Base-by-base conservation (phyloP, 2,797 vertebrate genomes). In the Hylomyscus alleni region DNA sequence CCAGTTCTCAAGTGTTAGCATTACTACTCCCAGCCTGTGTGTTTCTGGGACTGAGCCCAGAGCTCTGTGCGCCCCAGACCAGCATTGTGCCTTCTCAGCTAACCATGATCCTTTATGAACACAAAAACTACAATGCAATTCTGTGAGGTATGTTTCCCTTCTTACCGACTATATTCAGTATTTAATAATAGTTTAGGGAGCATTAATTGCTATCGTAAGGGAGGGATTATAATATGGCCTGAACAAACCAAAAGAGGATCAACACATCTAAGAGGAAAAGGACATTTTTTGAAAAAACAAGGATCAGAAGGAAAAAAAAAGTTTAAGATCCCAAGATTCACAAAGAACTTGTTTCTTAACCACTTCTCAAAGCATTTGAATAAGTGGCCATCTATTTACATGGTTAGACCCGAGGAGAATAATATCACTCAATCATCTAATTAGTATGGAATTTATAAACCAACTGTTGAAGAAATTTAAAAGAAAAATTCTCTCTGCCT, bases 401-500 rank as follows among this genome's bases (percentile, higher is more conserved):
- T 4, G 26, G 26, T 40, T 6, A 93, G 14, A 89, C 3, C 19
- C 31, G 69, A 0, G 56, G 26, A 95, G 34, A 96, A 78, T 54
- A 40, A 62, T 62, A 56, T 69, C 84, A 91, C 31, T 73, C 82
- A 87, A 56, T 24, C 58, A 84, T 72, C n/a, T 86, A 89, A 78
- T 40, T 76, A 73, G 56, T 44, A 65, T 77, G 54, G n/a, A 95
- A 84, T 58, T 91, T 83, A 94, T 13, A 94, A 94, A 91, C 0
- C 73, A 95, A 89, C 0, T 87, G 34, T 54, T 40, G 67, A 29
- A 78, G 67, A 24, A 81, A 94, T 62, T 92, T 72, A 50, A 85
- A 65, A 85, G 34, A 85, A 67, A 67, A 67, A 62, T 60, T 17
- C 60, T 47, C 67, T 31, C 19, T 67, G 44, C 62, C 60, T 67